phyloP scores from a whole-genome alignment of 2,797 vertebrate genomes.

The Champsocephalus esox region DNA sequence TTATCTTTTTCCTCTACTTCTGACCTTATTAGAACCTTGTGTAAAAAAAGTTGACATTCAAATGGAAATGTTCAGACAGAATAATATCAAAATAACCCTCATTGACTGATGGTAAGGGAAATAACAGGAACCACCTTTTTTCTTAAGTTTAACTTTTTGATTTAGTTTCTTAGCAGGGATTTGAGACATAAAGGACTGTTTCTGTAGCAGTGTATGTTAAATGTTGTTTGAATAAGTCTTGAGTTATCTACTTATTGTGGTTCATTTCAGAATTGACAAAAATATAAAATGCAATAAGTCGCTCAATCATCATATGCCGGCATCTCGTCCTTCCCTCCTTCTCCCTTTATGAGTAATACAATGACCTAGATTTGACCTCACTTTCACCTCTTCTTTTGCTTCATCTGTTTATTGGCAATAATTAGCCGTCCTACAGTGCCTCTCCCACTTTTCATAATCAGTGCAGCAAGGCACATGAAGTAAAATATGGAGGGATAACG shows the following conservation, averaged over 20 bases:
- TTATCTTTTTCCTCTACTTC: not conserved
- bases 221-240: not conserved
- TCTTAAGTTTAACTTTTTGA: not conserved
- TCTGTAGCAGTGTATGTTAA: not conserved
- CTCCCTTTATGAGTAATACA: constrained; percentile 44
- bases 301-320: constrained; percentile 17
- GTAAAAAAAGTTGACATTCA: too few species aligned
- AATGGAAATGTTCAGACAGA: not conserved
- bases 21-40: too few species aligned
- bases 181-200: not conserved
- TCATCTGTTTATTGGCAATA: constrained; percentile 58
- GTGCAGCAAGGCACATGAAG: constrained; percentile 16
- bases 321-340: not conserved
- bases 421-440: constrained; percentile 43
- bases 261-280: not conserved
- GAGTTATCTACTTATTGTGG: constrained; percentile 7
- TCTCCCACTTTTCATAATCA: constrained; percentile 7
- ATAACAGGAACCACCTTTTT: not conserved
- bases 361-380: constrained; percentile 50
- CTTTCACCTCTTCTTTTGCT: constrained; percentile 29
- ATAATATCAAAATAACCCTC: not conserved
- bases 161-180: not conserved
- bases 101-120: not conserved
- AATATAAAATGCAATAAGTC: constrained; percentile 11
- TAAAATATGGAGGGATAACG: constrained; percentile 41